These are phyloP conservation scores for Callaeas wilsoni DNA, from an alignment of 2,113 vertebrate genomes.

Conservation along the genomic window DNA sequence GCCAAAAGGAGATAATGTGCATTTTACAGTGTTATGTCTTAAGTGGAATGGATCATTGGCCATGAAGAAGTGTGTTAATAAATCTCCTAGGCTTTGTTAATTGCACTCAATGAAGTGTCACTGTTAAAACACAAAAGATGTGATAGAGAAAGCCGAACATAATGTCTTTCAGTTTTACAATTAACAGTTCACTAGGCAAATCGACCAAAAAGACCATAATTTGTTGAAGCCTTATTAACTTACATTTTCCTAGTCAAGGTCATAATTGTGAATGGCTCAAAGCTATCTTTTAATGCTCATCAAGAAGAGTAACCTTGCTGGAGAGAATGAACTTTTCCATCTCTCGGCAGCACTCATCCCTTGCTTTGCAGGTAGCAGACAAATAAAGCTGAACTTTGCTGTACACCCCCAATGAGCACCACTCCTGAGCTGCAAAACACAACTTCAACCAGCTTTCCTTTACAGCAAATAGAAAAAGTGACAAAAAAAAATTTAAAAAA, in stretches of 20 bases:
- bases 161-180: constrained; percentile 91
- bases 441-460: background rate
- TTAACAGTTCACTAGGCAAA: constrained; percentile 89
- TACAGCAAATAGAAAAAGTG: background rate
- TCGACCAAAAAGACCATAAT: constrained; percentile 86
- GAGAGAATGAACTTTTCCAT: constrained; percentile 56
- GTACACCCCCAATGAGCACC: background rate
- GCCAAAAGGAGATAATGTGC: constrained; percentile 88
- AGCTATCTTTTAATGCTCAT: constrained; percentile 76
- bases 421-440: background rate
- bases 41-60: constrained; percentile 90
- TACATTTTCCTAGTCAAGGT: constrained; percentile 84
- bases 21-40: constrained; percentile 91
- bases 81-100: constrained; percentile 91
- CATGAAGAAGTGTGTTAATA: constrained; percentile 88
- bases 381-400: constrained; percentile 55
- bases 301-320: constrained; percentile 67
- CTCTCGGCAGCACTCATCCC: background rate
- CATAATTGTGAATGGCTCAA: constrained; percentile 79
- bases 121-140: constrained; percentile 92
- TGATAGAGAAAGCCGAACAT: constrained; percentile 84
- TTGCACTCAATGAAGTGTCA: constrained; percentile 89
- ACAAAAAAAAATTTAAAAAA: background rate
- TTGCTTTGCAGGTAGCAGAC: constrained; percentile 42
- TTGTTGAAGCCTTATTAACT: constrained; percentile 90